Conservation (phyloP, 2,797 vertebrate genomes). For the Sphenopsis melanotis region DNA sequence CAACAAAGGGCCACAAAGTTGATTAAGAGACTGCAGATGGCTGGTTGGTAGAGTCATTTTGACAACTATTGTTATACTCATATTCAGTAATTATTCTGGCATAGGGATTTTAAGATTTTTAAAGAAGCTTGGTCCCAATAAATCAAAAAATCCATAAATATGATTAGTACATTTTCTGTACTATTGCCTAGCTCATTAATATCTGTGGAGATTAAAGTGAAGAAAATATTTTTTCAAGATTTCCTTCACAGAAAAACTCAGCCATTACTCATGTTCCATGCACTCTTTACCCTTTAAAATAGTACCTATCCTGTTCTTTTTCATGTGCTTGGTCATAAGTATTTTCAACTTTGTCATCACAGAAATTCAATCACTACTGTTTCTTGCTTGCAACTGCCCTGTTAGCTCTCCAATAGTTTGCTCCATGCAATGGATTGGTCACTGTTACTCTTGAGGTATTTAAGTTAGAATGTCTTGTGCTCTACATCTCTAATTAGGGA, state of each 20-base stretch:
- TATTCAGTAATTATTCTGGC: not conserved
- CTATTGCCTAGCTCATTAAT: not conserved
- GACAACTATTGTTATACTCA: not conserved
- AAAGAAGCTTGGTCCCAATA: not conserved
- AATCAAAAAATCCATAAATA: not conserved
- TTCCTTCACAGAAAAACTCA: not conserved
- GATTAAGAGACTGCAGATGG: not conserved
- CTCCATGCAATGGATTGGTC: not conserved
- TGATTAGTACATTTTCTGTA: not conserved
- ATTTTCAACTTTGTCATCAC: not conserved
- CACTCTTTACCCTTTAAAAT: not conserved
- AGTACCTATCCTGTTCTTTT: not conserved
- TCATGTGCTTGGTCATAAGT: not conserved
- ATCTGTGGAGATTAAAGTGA: not conserved
- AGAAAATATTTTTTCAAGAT: not conserved
- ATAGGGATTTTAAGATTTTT: not conserved
- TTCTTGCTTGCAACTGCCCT: not conserved
- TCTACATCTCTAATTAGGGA: not conserved
- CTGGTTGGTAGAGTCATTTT: accelerated
- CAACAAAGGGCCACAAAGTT: too few relatives aligned
- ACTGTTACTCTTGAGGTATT: not conserved
- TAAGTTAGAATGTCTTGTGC: not conserved
- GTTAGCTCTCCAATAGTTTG: not conserved
- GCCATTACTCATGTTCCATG: not conserved
- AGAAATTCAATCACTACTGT: not conserved